Conservation (phyloP, 2,888 invertebrate species). For the Lithophane ornitopus region DNA sequence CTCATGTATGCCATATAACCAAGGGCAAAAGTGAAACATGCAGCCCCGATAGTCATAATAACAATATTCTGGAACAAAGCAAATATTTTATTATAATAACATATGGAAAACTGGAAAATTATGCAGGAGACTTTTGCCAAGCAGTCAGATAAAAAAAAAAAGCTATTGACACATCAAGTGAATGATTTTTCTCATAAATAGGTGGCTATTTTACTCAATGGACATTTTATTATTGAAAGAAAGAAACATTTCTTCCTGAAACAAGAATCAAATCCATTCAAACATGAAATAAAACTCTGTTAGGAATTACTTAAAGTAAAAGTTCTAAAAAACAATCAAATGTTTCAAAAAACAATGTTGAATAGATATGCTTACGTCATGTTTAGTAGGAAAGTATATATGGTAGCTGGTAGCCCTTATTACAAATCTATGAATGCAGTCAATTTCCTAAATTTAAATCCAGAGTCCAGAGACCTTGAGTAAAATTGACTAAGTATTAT, state of each 20-base stretch:
- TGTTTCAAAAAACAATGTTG: neutral
- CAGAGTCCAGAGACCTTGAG: neutral
- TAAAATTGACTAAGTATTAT: no score
- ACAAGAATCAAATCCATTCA: neutral
- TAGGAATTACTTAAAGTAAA: neutral
- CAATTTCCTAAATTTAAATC: neutral
- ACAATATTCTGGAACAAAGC: conserved; percentile 93
- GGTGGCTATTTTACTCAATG: neutral
- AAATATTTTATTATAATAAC: neutral
- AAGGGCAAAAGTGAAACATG: conserved; percentile 93
- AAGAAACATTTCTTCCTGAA: neutral
- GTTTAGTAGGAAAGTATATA: neutral
- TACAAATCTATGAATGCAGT: neutral
- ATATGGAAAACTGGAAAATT: no score
- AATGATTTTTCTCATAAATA: neutral
- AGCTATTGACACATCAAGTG: neutral
- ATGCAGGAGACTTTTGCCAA: no score
- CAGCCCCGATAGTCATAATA: conserved; percentile 95
- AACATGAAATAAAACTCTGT: neutral
- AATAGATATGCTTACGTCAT: neutral
- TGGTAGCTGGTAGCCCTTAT: no score
- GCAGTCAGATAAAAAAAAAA: no score
- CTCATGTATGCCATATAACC: conserved; percentile 97
- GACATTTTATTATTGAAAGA: neutral
- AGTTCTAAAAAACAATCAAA: neutral